phyloP scores from a whole-genome alignment of 2,888 invertebrate species.

The Brenthis daphne region DNA sequence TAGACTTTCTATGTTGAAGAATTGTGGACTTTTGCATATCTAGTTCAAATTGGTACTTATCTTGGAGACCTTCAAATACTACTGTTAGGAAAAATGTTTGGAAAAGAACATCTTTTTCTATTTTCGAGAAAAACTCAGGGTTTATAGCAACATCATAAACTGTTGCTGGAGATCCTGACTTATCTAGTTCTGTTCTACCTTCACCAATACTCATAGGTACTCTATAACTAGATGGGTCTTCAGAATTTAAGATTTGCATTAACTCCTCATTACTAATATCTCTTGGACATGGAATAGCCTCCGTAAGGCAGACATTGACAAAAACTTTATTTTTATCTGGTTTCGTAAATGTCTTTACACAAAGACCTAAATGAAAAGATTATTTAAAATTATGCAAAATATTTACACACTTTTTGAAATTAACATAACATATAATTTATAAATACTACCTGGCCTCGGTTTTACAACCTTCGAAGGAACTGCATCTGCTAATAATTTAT shows the following conservation, averaged over 20 bases:
- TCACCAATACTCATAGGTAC: conserved; percentile 96
- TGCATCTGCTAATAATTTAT: conserved; percentile 78
- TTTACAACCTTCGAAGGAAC: conserved; percentile 84
- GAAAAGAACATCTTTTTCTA: conserved; percentile 86
- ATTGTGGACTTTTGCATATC: conserved; percentile 85
- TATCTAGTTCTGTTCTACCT: conserved; percentile 89
- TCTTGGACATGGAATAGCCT: conserved; percentile 87
- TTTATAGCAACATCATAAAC: conserved; percentile 94
- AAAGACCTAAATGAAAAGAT: conserved; percentile 83
- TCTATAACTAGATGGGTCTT: conserved; percentile 87
- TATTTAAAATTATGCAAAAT: background rate
- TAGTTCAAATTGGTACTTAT: conserved; percentile 89
- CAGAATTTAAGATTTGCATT: conserved; percentile 85
- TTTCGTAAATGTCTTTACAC: conserved; percentile 87
- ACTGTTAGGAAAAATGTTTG: conserved; percentile 90
- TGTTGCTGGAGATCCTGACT: conserved; percentile 86
- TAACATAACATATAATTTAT: background rate
- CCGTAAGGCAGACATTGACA: conserved; percentile 92
- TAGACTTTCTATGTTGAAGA: conserved; percentile 87
- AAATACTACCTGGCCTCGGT: conserved; percentile 84
- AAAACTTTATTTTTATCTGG: conserved; percentile 88
- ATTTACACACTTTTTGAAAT: background rate
- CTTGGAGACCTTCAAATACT: conserved; percentile 87
- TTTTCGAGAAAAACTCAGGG: conserved; percentile 88
- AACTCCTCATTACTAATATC: conserved; percentile 88